Conservation (phyloP, 2,888 invertebrate species). For the Agrotis clavis region DNA sequence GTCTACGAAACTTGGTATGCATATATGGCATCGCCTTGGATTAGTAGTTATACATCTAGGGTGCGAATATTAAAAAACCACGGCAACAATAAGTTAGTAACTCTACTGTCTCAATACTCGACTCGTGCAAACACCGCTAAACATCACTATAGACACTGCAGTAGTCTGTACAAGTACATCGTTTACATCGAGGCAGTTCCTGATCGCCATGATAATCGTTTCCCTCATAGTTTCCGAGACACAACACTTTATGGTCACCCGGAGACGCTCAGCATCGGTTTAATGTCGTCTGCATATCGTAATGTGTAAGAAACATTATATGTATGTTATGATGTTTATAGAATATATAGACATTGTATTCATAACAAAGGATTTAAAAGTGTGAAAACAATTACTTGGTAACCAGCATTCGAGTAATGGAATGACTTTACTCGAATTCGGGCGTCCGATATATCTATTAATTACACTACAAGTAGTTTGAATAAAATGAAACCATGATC, state of each 20-base stretch:
- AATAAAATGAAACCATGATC: no score
- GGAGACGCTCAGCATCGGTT: slow-evolving; percentile 71
- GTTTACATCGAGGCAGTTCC: slow-evolving; percentile 36
- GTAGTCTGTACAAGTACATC: slow-evolving; percentile 33
- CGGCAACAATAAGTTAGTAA: background rate
- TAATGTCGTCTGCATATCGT: slow-evolving; percentile 64
- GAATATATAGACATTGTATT: slow-evolving; percentile 27
- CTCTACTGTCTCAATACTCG: background rate
- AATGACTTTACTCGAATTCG: no score
- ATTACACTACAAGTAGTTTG: no score
- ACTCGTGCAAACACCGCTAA: background rate
- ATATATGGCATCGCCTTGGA: background rate
- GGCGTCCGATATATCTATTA: no score
- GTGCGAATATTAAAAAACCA: background rate
- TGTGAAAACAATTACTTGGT: no score
- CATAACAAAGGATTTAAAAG: background rate
- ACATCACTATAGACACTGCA: background rate
- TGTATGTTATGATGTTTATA: background rate
- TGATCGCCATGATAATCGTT: slow-evolving; percentile 36
- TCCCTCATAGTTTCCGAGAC: slow-evolving; percentile 81
- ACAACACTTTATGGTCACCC: slow-evolving; percentile 81
- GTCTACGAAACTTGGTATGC: background rate
- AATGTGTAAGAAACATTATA: slow-evolving; percentile 34
- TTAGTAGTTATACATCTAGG: background rate
- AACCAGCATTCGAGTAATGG: no score